These are phyloP conservation scores for Spheniscus mendiculus DNA, from an alignment of 2,113 vertebrate genomes.

Conservation along the genomic window DNA sequence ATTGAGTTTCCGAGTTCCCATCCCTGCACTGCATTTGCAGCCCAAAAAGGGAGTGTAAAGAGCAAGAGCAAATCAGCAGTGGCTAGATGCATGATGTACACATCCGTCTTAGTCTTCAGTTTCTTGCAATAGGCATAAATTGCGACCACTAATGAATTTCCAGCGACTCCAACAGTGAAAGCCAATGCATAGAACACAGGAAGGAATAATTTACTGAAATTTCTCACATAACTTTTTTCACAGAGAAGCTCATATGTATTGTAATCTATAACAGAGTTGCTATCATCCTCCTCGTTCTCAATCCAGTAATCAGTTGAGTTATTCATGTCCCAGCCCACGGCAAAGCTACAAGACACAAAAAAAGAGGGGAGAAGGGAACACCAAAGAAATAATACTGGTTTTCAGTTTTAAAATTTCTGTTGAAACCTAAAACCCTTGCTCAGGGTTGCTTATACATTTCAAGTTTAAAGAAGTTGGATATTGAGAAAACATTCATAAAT, in stretches of 20 bases:
- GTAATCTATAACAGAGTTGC: constrained; percentile 78
- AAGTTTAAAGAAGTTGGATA: not conserved
- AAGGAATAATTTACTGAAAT: constrained; percentile 84
- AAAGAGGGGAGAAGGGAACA: not conserved
- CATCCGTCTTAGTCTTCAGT: constrained; percentile 82
- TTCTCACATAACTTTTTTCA: constrained; percentile 84
- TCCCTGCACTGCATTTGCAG: constrained; percentile 81
- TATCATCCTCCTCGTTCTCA: constrained; percentile 74
- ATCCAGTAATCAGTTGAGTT: constrained; percentile 62
- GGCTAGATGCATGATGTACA: constrained; percentile 88
- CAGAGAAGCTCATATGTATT: constrained; percentile 83
- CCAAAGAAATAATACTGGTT: not conserved
- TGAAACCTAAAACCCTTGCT: not conserved
- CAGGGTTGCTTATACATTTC: not conserved
- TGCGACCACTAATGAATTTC: constrained; percentile 84
- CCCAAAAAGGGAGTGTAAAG: constrained; percentile 91
- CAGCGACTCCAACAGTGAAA: constrained; percentile 83
- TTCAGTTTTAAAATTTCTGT: not conserved
- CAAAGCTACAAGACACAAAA: constrained; percentile 20
- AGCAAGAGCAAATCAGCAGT: constrained; percentile 90
- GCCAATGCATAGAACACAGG: constrained; percentile 82
- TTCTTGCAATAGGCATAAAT: constrained; percentile 88
- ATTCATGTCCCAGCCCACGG: constrained; percentile 65
- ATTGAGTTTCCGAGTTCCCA: constrained; percentile 83
- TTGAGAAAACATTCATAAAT: not conserved